These are phyloP conservation scores for Therioaphis trifolii DNA, from an alignment of 2,888 invertebrate species.

Conservation along the genomic window DNA sequence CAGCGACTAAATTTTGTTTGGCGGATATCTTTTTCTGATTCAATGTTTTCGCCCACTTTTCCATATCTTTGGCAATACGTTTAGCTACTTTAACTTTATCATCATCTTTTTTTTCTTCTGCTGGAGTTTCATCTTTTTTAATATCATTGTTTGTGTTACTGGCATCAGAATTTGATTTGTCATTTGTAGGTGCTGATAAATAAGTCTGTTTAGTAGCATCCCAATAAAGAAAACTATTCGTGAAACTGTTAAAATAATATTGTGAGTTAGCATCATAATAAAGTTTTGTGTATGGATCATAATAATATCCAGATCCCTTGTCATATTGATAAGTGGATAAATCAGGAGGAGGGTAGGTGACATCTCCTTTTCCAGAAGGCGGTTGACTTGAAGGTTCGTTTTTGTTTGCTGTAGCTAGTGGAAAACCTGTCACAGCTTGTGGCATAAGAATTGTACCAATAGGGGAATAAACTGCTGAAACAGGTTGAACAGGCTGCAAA, in stretches of 20 bases:
- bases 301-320: slow-evolving; percentile 94
- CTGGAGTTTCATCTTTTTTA: slow-evolving; percentile 66
- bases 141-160: slow-evolving; percentile 65
- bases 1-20: slow-evolving; percentile 67
- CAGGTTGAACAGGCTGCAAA: slow-evolving; percentile 82
- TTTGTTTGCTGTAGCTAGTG: slow-evolving; percentile 57
- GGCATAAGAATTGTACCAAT: slow-evolving; percentile 69
- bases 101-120: slow-evolving; percentile 73
- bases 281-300: slow-evolving; percentile 90
- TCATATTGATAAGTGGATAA: slow-evolving; percentile 93
- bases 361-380: slow-evolving; percentile 66
- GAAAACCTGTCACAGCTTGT: slow-evolving; percentile 45
- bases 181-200: slow-evolving; percentile 68
- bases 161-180: slow-evolving; percentile 47
- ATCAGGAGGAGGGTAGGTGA: slow-evolving; percentile 76
- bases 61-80: slow-evolving; percentile 96
- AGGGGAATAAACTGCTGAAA: slow-evolving; percentile 86
- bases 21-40: slow-evolving; percentile 91
- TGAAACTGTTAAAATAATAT: slow-evolving; percentile 94
- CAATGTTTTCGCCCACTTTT: slow-evolving; percentile 94
- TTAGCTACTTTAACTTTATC: slow-evolving; percentile 98
- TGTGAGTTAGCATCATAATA: slow-evolving; percentile 97
- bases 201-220: slow-evolving; percentile 75
- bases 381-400: slow-evolving; percentile 63
- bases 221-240: slow-evolving; percentile 95